Conservation (phyloP, 2,888 invertebrate genomes). For the Ceriagrion tenellum region DNA sequence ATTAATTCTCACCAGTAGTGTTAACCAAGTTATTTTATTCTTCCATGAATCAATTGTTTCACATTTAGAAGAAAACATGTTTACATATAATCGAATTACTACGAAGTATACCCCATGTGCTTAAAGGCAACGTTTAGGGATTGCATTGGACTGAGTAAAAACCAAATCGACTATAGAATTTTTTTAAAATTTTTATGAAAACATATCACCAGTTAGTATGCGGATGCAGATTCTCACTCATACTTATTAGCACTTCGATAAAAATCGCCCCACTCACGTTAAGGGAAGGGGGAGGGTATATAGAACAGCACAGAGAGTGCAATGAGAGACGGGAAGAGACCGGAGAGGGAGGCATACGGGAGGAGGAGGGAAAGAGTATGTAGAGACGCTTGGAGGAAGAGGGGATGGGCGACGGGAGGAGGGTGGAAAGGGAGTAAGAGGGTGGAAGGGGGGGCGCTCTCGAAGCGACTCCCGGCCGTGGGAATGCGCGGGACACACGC, state of each 20-base stretch:
- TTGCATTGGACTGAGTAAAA: no score
- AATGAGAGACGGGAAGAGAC: neutral
- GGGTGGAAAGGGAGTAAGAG: neutral
- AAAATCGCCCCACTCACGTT: neutral
- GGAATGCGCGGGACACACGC: constrained; percentile 51
- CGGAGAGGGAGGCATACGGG: neutral
- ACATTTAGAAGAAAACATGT: no score
- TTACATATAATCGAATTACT: no score
- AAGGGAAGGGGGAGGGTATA: neutral
- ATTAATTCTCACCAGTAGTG: no score
- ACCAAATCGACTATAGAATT: no score
- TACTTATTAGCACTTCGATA: neutral
- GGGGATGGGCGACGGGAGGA: neutral
- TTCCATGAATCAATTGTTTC: no score
- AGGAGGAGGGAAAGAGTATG: neutral
- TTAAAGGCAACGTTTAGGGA: no score
- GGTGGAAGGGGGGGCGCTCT: neutral
- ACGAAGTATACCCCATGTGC: no score
- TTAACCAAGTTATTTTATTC: no score
- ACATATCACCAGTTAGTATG: no score
- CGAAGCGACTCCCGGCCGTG: neutral
- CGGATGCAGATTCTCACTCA: no score
- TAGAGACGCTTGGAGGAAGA: neutral
- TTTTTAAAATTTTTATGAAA: no score
- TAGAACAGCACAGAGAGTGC: neutral